Evolutionary conservation across 2,797 vertebrate genomes (phyloP).

Genomic region (Gymnoscopelus microlampas): DNA sequence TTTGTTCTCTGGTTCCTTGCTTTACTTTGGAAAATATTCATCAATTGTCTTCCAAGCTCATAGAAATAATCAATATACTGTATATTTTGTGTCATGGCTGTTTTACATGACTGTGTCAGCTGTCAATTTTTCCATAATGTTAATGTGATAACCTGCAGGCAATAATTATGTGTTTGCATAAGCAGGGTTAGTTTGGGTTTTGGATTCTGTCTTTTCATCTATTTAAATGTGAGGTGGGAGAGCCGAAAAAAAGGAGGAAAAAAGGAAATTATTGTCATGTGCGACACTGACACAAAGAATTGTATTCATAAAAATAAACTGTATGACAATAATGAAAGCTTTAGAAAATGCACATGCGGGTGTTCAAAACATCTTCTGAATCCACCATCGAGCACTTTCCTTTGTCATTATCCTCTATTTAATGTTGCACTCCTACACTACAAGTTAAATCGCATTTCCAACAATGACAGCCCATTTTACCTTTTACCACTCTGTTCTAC

Average conservation of each 20-base stretch:
- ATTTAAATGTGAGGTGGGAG: slow-evolving; percentile 1
- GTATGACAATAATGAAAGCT: slow-evolving; percentile 10
- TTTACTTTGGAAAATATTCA: slow-evolving; percentile 2
- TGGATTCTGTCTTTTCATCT: not conserved
- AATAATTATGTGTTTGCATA: slow-evolving; percentile 5
- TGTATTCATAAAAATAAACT: slow-evolving; percentile 30
- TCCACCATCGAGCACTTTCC: slow-evolving; percentile 4
- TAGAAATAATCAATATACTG: not conserved
- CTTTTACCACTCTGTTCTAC: slow-evolving; percentile 18
- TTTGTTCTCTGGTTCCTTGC: not conserved
- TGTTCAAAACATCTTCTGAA: slow-evolving; percentile 1
- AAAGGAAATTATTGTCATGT: no score
- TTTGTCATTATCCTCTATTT: slow-evolving; percentile 15
- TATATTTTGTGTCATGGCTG: no score
- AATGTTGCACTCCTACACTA: slow-evolving; percentile 14
- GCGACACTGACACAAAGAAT: slow-evolving; percentile 17
- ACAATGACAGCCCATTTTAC: slow-evolving; percentile 16
- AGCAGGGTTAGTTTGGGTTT: not conserved
- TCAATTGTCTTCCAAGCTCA: not conserved
- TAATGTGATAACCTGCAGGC: slow-evolving; percentile 1
- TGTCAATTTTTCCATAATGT: slow-evolving; percentile 11
- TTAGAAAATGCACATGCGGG: slow-evolving; percentile 8
- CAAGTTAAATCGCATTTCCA: slow-evolving; percentile 17
- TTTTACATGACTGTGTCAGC: slow-evolving; percentile 6
- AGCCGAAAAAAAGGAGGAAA: slow-evolving; percentile 15